Percentiles rank a stretch among this genome's conserved stretches.
phyloP scores from a whole-genome alignment of 37 sponge, comb jelly and placozoan species.

The Agelas oroides region DNA sequence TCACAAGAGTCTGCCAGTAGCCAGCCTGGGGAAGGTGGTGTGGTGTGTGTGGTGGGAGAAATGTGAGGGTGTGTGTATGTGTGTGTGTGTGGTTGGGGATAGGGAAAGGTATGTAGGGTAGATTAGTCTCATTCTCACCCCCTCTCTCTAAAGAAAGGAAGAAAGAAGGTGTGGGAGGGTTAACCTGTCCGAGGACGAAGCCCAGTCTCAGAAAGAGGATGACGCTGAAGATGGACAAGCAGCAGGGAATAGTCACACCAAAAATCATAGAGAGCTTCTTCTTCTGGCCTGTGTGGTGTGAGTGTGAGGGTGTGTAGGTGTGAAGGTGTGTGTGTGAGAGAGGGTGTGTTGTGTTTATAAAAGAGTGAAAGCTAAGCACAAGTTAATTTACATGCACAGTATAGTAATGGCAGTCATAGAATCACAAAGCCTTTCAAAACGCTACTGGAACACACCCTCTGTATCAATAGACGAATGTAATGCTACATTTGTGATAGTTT shows the following conservation, averaged over 20 bases:
- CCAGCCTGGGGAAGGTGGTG: constrained; percentile 78
- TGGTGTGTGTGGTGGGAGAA: not conserved
- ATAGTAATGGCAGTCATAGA: too few species aligned
- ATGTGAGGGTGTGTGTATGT: not conserved
- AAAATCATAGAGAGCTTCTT: constrained; percentile 90
- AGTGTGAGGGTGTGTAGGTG: not conserved
- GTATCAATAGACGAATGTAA: too few species aligned
- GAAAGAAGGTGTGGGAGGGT: too few species aligned
- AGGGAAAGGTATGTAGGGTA: too few species aligned
- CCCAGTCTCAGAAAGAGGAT: constrained; percentile 97
- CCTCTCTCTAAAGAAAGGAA: too few species aligned
- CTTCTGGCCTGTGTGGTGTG: constrained; percentile 52
- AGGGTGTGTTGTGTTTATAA: not conserved
- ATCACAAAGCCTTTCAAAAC: too few species aligned
- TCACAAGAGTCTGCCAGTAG: constrained; percentile 77
- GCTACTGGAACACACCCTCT: too few species aligned
- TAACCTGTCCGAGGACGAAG: constrained; percentile 91
- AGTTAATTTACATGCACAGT: not conserved
- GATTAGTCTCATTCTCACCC: too few species aligned
- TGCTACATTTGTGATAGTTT: too few species aligned
- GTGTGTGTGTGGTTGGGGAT: not conserved
- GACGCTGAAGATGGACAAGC: constrained; percentile 95
- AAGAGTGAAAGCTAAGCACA: too few species aligned
- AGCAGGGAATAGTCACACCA: constrained; percentile 96
- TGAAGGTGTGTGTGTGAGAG: not conserved